Percentiles rank a stretch among this genome's conserved stretches.
These are phyloP conservation scores for Mythimna lalbum DNA, from an alignment of 2,888 invertebrate species.

Conservation along the genomic window DNA sequence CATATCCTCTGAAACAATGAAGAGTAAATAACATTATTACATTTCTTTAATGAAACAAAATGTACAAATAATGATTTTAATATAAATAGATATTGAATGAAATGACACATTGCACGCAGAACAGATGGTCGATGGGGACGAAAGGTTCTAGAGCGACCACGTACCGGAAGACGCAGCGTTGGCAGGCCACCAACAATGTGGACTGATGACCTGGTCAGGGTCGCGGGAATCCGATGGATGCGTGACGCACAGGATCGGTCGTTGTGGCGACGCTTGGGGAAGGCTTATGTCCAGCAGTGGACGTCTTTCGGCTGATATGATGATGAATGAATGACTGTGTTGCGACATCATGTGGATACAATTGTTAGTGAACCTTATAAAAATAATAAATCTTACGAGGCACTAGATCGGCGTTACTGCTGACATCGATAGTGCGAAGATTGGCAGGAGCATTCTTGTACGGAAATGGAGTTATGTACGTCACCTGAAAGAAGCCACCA, in stretches of 20 bases:
- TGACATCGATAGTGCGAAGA: slow-evolving; percentile 72
- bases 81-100: neutral
- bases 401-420: slow-evolving; percentile 57
- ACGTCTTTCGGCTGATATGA: too few relatives aligned
- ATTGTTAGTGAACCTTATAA: neutral
- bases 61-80: neutral
- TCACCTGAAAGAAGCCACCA: slow-evolving; percentile 72
- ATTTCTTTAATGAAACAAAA: neutral
- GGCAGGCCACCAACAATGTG: too few relatives aligned
- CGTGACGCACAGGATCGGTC: too few relatives aligned
- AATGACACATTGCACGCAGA: too few relatives aligned
- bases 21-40: neutral
- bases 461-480: slow-evolving; percentile 70
- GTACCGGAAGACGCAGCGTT: too few relatives aligned
- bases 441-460: slow-evolving; percentile 67
- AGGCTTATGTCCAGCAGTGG: too few relatives aligned
- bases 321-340: too few relatives aligned
- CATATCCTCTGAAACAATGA: slow-evolving; percentile 22
- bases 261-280: too few relatives aligned
- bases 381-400: slow-evolving; percentile 57
- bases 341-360: neutral
- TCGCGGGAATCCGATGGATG: too few relatives aligned
- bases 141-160: too few relatives aligned
- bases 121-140: too few relatives aligned
- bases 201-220: too few relatives aligned